Evolutionary conservation across 2,888 invertebrate species (phyloP), one percentile per base, ranked within the genome.

Genomic region (Mythimna lalbum): DNA sequence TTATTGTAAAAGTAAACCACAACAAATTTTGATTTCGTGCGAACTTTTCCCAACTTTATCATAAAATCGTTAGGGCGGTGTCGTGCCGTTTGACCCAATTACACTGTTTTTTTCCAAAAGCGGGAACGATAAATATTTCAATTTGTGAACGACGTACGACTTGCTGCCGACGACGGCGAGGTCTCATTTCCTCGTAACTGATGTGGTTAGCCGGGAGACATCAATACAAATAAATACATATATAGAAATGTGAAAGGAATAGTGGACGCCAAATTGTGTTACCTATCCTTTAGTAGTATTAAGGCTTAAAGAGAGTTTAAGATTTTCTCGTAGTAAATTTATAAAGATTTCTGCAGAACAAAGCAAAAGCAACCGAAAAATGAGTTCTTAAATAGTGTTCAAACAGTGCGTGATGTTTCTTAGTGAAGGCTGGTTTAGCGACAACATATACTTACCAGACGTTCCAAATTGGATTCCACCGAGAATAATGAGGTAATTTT

Each of bases 391-490:
- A 79, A 77, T 39, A 64, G 73, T 64, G 65, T 71, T 69, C 62
- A 77, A 87, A 76, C 63, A 81, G 76, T 80, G 87, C 91, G 92
- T 92, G 88, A 93, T 93, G 93, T 90, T 88, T 84, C 82, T 86
- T 80, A 85, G 87, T 88, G 84, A 80, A 73, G 86, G 85, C 78
- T 83, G 80, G 74, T 86, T 87, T 76, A 85, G 86, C 88, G 88
- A 87, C 83, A 83, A 82, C 78, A 78, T 78, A 84, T 83, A 84
- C 78, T 76, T 81, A 82, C 81, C 82, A 86, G 85, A 81, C 75
- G 80, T 88, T 88, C 86, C 95, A 94, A 93, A 93, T 95, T 95
- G 95, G 95, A 95, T 94, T 86, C 92, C 86, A 84, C 83, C 81
- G 87, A 89, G 87, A 88, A 90, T 81, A 80, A 95, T 94, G 94